A percentile compares a stretch with the other conserved stretches of the same genome.
Conservation (phyloP, 2,113 vertebrate genomes). For the Macrotis lagotis region DNA sequence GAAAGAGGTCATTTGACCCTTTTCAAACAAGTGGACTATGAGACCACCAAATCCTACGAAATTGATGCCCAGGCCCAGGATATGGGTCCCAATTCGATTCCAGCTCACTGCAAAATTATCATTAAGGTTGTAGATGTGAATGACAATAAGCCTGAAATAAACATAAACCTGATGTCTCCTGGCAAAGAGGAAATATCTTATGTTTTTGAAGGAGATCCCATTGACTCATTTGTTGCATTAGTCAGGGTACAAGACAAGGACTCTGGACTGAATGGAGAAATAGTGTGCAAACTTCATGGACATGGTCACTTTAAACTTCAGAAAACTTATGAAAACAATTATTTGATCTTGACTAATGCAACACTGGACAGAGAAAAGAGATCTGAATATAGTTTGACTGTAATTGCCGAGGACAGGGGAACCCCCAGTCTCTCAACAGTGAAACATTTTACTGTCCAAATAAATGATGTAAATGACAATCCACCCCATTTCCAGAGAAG, state of each 20-base stretch:
- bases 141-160: conserved; percentile 98
- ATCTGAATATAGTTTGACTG: conserved; percentile 95
- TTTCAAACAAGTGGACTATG: conserved; percentile 94
- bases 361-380: conserved; percentile 95
- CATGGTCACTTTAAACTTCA: conserved; percentile 97
- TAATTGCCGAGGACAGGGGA: conserved; percentile 95
- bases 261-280: conserved; percentile 92
- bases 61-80: conserved; percentile 97
- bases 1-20: conserved; percentile 94
- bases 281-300: conserved; percentile 93
- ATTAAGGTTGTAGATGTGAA: conserved; percentile 97
- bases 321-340: conserved; percentile 97
- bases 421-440: conserved; percentile 94
- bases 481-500: conserved; percentile 95
- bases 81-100: conserved; percentile 96
- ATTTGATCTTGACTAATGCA: conserved; percentile 96
- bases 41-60: conserved; percentile 92
- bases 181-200: conserved; percentile 95
- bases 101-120: conserved; percentile 97
- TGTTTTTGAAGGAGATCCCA: conserved; percentile 92
- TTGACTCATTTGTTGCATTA: conserved; percentile 95
- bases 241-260: conserved; percentile 97
- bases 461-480: conserved; percentile 98
- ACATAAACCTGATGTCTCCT: conserved; percentile 94
- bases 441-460: conserved; percentile 96